These are phyloP conservation scores for Neoscelio sp. DNA, from an alignment of 2,888 invertebrate species.

Conservation along the genomic window DNA sequence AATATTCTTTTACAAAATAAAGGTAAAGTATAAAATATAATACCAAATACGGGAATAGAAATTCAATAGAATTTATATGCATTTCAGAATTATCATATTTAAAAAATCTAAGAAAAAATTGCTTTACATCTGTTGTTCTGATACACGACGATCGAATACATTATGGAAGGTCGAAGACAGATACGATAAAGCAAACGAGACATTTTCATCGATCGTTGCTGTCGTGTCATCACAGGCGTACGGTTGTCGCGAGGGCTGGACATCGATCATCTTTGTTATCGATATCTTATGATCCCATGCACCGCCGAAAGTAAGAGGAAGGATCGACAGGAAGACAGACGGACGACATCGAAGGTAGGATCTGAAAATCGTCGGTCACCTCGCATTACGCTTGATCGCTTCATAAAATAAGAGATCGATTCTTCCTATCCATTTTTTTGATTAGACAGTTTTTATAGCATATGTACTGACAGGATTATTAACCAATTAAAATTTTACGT, in stretches of 20 bases:
- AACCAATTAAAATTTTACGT: constrained; percentile 58
- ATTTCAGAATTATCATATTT: constrained; percentile 1
- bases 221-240: constrained; percentile 70
- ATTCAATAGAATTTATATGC: no score
- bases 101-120: constrained; percentile 7
- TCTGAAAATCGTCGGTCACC: constrained; percentile 76
- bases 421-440: constrained; percentile 70
- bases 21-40: no score
- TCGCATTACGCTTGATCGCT: constrained; percentile 79
- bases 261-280: constrained; percentile 83
- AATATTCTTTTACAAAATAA: no score
- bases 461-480: constrained; percentile 44
- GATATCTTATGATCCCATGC: constrained; percentile 77
- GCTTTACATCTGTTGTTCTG: constrained; percentile 41
- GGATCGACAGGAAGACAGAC: constrained; percentile 73
- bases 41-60: no score
- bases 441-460: constrained; percentile 60
- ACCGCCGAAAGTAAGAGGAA: constrained; percentile 65
- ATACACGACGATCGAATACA: constrained; percentile 52
- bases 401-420: constrained; percentile 78
- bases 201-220: constrained; percentile 72
- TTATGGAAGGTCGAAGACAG: constrained; percentile 65
- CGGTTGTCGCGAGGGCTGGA: constrained; percentile 69
- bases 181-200: constrained; percentile 73
- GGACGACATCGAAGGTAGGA: constrained; percentile 75